Conservation (phyloP, 2,888 invertebrate genomes). For the Cecidostiba fungosa region DNA sequence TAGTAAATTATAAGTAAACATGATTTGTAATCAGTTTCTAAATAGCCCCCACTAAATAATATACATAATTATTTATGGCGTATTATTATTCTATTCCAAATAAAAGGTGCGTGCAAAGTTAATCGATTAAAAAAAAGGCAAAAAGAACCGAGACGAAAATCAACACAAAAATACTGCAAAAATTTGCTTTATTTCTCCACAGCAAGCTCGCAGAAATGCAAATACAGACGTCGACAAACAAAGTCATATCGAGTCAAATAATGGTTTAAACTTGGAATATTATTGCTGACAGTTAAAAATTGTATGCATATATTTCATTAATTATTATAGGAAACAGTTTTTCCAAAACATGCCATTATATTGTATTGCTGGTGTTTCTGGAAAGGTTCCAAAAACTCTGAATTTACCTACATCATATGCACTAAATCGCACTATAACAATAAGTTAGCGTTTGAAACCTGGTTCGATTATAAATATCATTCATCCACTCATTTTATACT, state of each 20-base stretch:
- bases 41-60: too few relatives aligned
- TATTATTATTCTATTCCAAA: too few relatives aligned
- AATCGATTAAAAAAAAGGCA: too few relatives aligned
- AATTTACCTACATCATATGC: background rate
- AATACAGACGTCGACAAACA: background rate
- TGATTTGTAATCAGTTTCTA: too few relatives aligned
- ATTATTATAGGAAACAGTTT: background rate
- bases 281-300: background rate
- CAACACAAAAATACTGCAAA: background rate
- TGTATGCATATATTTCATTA: background rate
- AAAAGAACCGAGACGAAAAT: background rate
- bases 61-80: too few relatives aligned
- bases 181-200: background rate
- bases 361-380: constrained; percentile 14
- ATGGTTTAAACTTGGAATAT: background rate
- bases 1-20: too few relatives aligned
- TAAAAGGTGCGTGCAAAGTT: too few relatives aligned
- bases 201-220: background rate
- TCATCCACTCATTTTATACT: too few relatives aligned
- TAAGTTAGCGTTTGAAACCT: background rate
- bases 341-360: background rate
- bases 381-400: constrained; percentile 22
- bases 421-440: background rate
- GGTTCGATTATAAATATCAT: too few relatives aligned
- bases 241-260: background rate